Base-by-base conservation (phyloP, 2,113 vertebrate species). In the Pachycephala philippinensis region DNA sequence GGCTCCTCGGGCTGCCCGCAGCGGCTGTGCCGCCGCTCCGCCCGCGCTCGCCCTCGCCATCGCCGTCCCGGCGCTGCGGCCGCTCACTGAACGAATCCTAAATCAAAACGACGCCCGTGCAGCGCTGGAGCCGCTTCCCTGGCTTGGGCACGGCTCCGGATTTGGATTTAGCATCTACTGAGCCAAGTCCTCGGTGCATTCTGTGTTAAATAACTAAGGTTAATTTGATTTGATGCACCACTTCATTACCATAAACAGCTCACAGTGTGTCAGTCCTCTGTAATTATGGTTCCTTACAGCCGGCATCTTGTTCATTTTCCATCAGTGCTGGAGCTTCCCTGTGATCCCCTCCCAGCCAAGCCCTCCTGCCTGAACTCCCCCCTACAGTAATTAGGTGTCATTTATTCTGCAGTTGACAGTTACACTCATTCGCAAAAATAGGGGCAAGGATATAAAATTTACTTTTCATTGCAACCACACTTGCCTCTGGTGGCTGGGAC, bases 171-270 rank as follows among this genome's bases (percentile, higher is more conserved):
- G 83, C 88, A 26, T 87, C 92, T 31, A 35, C 60, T 15, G 93
- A 93, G 93, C 26, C 60, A 9, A 93, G 90, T 72, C 87, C 91
- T 96, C 50, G 22, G 91, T 60, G 95, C 95, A 6, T 95, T 90
- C 86, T 27, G 80, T 54, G 87, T 92, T 95, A 95, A 96, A 92
- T 94, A 96, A 97, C 94, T 91, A 90, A 96, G 97, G 96, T 97
- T 97, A 97, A 97, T 97, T 97, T 96, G 97, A 96, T 96, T 96
- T 97, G 97, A 97, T 97, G 96, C 96, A 93, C 97, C 94, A 7
- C 96, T 97, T 97, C 97, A 97, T 97, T 96, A 97, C 56, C 97
- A 96, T 97, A 97, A 97, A 90, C 93, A 97, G 97, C 97, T 97
- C 96, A 37, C 93, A 72, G 95, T 79, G 79, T 97, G 97, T 94